These are phyloP conservation scores for Thereva unica DNA, from an alignment of 2,888 invertebrate genomes.

Conservation along the genomic window DNA sequence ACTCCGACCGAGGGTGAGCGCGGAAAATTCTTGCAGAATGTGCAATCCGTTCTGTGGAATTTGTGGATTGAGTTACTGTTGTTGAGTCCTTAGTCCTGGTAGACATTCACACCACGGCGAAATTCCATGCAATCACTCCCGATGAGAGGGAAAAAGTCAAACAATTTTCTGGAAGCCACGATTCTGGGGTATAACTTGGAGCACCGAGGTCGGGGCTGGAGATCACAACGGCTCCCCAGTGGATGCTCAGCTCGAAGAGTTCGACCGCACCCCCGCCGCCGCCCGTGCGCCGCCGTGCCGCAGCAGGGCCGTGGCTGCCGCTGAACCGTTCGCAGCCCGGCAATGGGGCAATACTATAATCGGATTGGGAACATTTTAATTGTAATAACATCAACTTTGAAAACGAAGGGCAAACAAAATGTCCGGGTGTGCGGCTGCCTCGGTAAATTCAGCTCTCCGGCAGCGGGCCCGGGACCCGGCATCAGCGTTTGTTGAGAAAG, in stretches of 20 bases:
- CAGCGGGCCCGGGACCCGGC: background rate
- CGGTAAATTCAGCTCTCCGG: constrained; percentile 20
- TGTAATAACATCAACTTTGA: constrained; percentile 39
- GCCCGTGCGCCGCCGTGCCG: too few species aligned
- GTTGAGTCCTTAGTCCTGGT: too few species aligned
- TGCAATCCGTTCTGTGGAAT: too few species aligned
- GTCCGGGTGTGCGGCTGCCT: constrained; percentile 3
- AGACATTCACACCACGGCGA: background rate
- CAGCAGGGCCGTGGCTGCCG: constrained; percentile 12
- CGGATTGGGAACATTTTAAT: constrained; percentile 41
- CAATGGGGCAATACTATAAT: constrained; percentile 21
- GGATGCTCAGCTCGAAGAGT: constrained; percentile 23
- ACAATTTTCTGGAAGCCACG: constrained; percentile 24
- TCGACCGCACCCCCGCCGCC: background rate
- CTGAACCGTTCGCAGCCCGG: constrained; percentile 12
- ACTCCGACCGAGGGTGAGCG: too few species aligned
- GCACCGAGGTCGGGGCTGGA: background rate
- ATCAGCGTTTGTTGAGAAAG: background rate
- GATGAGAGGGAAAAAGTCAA: constrained; percentile 3
- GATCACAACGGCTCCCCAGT: constrained; percentile 13
- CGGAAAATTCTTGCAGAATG: too few species aligned
- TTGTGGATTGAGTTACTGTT: too few species aligned
- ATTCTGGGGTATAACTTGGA: constrained; percentile 19
- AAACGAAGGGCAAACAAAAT: constrained; percentile 27
- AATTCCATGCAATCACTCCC: background rate